Percentiles rank a stretch among this genome's conserved stretches.
Conservation (phyloP, 2,888 invertebrate genomes). For the Parapristionchus giblindavisi region DNA sequence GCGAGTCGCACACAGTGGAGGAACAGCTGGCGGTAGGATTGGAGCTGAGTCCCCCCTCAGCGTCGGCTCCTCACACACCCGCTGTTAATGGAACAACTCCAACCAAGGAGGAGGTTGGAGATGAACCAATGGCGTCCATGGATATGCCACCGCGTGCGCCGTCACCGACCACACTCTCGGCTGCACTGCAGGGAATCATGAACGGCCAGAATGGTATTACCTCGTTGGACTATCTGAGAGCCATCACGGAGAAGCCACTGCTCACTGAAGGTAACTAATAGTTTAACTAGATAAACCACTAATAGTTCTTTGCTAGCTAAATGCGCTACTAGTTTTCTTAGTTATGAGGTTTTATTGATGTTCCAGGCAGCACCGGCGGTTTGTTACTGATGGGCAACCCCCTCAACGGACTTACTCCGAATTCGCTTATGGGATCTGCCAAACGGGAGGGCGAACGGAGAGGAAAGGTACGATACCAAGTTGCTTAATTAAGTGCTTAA, state of each 20-base stretch:
- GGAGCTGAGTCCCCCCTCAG: constrained; percentile 50
- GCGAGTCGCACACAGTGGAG: constrained; percentile 73
- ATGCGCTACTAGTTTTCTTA: neutral
- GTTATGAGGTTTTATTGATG: too few species aligned
- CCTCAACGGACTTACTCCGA: neutral
- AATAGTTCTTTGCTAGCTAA: neutral
- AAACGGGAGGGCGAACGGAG: constrained; percentile 49
- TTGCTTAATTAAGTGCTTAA: neutral
- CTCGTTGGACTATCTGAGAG: constrained; percentile 64
- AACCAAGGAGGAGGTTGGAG: neutral
- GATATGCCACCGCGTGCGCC: constrained; percentile 17
- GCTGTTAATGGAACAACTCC: neutral
- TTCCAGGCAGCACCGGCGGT: constrained; percentile 8
- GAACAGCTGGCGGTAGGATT: constrained; percentile 69
- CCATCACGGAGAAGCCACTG: constrained; percentile 77
- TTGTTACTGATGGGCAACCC: constrained; percentile 75
- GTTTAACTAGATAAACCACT: neutral
- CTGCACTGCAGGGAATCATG: constrained; percentile 23
- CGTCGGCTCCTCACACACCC: neutral
- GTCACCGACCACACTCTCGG: constrained; percentile 33
- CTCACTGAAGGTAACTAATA: constrained; percentile 34
- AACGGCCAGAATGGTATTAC: neutral
- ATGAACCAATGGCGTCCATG: neutral
- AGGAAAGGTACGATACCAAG: constrained; percentile 49
- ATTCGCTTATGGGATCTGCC: constrained; percentile 37